phyloP scores from a whole-genome alignment of 2,797 vertebrate species.

The Taeniopygia guttata region DNA sequence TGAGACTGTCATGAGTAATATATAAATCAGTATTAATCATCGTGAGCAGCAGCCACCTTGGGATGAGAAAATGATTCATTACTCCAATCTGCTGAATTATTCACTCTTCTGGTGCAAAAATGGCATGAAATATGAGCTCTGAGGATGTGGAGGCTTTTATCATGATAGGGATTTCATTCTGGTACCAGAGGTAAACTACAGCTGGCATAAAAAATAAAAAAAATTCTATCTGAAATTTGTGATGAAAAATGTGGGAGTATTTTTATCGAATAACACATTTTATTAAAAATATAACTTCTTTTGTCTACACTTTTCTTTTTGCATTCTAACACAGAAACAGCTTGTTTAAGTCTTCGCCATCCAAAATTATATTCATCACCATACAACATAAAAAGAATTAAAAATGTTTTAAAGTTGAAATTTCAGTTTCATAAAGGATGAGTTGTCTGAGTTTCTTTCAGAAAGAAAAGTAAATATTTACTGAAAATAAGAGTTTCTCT shows the following conservation, averaged over 20 bases:
- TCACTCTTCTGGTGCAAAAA: slow-evolving; percentile 68
- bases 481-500: background rate
- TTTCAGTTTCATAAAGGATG: background rate
- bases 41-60: slow-evolving; percentile 49
- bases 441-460: background rate
- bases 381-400: accelerated
- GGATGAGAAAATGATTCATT: slow-evolving; percentile 69
- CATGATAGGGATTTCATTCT: slow-evolving; percentile 20
- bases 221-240: background rate
- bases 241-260: background rate
- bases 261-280: background rate
- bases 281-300: background rate
- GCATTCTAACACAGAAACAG: background rate
- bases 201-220: background rate
- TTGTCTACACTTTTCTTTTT: background rate
- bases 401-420: background rate
- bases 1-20: slow-evolving; percentile 48
- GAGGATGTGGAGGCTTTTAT: slow-evolving; percentile 43
- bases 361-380: background rate
- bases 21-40: slow-evolving; percentile 68
- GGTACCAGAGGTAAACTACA: slow-evolving; percentile 11
- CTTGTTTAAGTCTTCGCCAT: background rate
- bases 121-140: slow-evolving; percentile 60
- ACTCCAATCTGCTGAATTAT: slow-evolving; percentile 70
- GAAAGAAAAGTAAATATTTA: background rate